Evolutionary conservation across 2,888 invertebrate genomes (phyloP), one percentile per base, ranked within the genome.

Genomic region (Galeopsomyia nigrocyanea): DNA sequence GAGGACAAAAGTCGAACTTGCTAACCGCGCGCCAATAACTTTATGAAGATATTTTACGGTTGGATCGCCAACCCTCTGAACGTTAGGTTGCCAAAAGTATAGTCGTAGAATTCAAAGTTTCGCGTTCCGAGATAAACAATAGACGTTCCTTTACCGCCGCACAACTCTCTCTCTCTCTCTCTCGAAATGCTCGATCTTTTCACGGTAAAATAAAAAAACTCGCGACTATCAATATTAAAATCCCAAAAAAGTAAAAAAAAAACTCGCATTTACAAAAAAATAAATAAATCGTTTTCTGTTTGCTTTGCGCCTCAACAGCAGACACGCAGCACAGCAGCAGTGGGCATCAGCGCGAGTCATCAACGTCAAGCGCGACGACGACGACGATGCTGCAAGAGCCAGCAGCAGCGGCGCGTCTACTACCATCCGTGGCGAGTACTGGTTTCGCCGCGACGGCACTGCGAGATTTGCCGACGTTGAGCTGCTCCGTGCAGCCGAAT

Each of bases 401-500:
- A 1, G 50, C 63, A 7, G 55, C 64, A 1, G 50, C 63, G 13
- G 55, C 49, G 10, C 66, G 70, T 3, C 31, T 70, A 14, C 17
- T n/a, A n/a, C n/a, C n/a, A n/a, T n/a, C 57, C 13, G 13, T 10
- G 6, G 13, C 22, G 6, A 26, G 49, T 22, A 66, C 9, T 10
- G 63, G 65, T 14, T 65, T 55, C 21, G 47, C 31, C n/a, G 21
- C 68, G 10, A 39, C 7, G 13, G 55, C 62, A 6, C 55, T 82
- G 17, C 78, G 79, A 49, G 83, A 83, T 68, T 79, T 81, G 22
- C 76, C 80, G 49, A 66, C 81, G 16, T 82, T 79, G 75, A 74
- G 76, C 17, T 82, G 84, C 46, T 82, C 85, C 7, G 75, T 80
- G 21, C 84, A 85, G 67, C 84, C 84, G 19, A 85, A 85, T 77